phyloP scores from a whole-genome alignment of 2,888 invertebrate genomes.

The Agrochola litura region DNA sequence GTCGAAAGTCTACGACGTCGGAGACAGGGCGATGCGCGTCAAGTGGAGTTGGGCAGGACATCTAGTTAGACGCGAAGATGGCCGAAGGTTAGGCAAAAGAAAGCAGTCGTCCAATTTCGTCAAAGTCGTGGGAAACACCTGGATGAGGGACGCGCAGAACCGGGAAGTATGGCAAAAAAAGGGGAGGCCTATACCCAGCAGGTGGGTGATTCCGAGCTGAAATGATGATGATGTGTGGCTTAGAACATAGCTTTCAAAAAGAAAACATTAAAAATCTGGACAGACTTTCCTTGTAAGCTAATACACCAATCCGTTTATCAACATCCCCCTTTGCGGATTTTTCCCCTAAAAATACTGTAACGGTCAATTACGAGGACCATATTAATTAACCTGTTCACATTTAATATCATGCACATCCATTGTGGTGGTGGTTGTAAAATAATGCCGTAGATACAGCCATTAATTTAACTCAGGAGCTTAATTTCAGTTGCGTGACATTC shows the following conservation, averaged over 20 bases:
- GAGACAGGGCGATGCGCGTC: no score
- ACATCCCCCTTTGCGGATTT: neutral
- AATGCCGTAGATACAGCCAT: slow-evolving; percentile 23
- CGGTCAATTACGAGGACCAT: slow-evolving; percentile 14
- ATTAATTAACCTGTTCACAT: slow-evolving; percentile 23
- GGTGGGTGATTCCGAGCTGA: no score
- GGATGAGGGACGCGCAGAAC: no score
- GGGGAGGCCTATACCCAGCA: no score
- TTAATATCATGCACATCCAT: slow-evolving; percentile 40
- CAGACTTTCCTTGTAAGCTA: no score
- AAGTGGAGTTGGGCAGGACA: no score
- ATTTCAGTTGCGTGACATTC: slow-evolving; percentile 43
- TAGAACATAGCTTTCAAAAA: neutral
- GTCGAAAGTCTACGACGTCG: no score
- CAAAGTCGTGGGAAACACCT: no score
- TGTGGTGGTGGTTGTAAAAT: slow-evolving; percentile 32
- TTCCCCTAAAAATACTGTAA: slow-evolving; percentile 15
- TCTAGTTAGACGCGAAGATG: no score
- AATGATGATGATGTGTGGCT: neutral
- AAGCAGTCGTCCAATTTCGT: no score
- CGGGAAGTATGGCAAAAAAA: no score
- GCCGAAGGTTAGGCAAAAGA: no score
- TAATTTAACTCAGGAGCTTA: slow-evolving; percentile 22
- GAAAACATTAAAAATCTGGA: neutral
- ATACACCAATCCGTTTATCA: neutral